Base-by-base conservation (phyloP, 2,888 invertebrate genomes). In the Lumbricus terrestris region DNA sequence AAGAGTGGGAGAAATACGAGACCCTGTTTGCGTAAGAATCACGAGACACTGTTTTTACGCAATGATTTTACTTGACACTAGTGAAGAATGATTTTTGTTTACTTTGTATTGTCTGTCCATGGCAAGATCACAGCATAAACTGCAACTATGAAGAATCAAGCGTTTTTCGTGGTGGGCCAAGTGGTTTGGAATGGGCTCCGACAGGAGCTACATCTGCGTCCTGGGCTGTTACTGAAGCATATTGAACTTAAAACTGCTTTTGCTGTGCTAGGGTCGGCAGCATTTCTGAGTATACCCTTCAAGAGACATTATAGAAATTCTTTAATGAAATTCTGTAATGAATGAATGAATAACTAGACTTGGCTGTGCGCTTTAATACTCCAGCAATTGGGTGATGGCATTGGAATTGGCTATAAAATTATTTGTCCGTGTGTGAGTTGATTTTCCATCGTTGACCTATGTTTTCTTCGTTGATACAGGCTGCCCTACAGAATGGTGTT, bases 401-500 rank as follows among this genome's bases (percentile, higher is more conserved):
- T 13, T 35, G 38, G 20, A 18, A 38, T n/a, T 69, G 40, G 40
- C 82, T 83, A 20, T 90, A 29, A 42, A 29, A 89, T 13, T 47
- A 34, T 89, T 89, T 89, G 89, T 37, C 37, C 35, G 23, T 37
- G 37, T 34, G 40, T 89, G 23, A 40, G 89, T 40, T 40, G 38
- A 89, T 33, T 37, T 42, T n/a, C 42, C 40, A 90, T 69, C 11
- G 54, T 35, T 82, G n/a, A n/a, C n/a, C 29, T n/a, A 6, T 69
- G 6, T 69, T 33, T 88, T 34, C 33, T 82, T 69, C 29, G 69
- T 88, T 42, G 90, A 91, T 92, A 38, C 93, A 94, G 94, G 90
- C 94, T 97, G 85, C 97, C 97, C 0, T 97, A 97, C 94, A 96
- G 99, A 91, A 96, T 97, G 95, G 95, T 99, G 90, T 97, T 98